Evolutionary conservation across 2,797 vertebrate genomes (phyloP).

Genomic region (Muscicapa comitata): DNA sequence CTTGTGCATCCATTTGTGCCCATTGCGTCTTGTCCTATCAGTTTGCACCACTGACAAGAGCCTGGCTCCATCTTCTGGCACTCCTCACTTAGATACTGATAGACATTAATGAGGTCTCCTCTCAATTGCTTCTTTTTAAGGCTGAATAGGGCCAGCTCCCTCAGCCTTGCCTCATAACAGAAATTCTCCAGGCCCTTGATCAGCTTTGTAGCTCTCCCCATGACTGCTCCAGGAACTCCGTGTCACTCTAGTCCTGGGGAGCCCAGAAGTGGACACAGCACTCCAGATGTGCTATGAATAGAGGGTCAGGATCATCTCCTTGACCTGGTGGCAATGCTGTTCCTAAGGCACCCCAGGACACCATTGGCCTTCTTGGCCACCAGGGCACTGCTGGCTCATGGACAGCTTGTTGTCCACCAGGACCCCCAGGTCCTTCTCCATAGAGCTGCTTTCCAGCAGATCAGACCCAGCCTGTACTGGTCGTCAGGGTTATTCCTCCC

Average conservation of each 20-base stretch:
- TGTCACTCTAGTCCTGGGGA: background rate
- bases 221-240: background rate
- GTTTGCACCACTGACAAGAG: background rate
- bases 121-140: background rate
- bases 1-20: background rate
- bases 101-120: background rate
- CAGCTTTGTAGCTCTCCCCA: background rate
- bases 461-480: background rate
- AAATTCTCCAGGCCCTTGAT: background rate
- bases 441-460: background rate
- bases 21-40: background rate
- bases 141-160: background rate
- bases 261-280: background rate
- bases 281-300: too few species aligned
- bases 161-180: background rate
- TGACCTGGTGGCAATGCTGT: background rate
- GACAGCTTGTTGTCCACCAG: background rate
- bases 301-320: background rate
- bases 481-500: background rate
- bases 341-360: background rate
- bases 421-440: background rate
- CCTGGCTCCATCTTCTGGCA: background rate
- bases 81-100: background rate
- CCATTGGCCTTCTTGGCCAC: background rate
- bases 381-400: background rate